A percentile compares a stretch with the other conserved stretches of the same genome.
These are phyloP conservation scores for Oedothorax gibbosus DNA, from an alignment of 1,140 invertebrate genomes.

Conservation along the genomic window DNA sequence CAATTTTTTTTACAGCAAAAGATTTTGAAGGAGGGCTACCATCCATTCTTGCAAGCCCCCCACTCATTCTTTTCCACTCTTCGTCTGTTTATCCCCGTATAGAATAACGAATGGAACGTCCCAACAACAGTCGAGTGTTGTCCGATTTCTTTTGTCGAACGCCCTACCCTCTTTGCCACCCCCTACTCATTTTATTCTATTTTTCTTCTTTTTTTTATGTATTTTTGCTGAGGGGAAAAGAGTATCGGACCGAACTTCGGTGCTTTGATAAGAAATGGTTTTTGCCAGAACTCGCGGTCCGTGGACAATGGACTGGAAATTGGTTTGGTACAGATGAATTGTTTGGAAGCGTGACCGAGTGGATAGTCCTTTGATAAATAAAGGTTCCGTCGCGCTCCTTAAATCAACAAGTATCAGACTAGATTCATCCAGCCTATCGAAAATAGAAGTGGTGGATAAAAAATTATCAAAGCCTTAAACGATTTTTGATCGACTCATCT, in stretches of 20 bases:
- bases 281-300: not conserved
- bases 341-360: constrained; percentile 37
- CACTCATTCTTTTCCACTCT: constrained; percentile 14
- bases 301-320: constrained; percentile 25
- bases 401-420: constrained; percentile 12
- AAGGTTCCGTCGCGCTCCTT: not conserved
- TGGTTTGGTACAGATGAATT: constrained; percentile 6
- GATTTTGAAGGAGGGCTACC: constrained; percentile 16
- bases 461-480: no score
- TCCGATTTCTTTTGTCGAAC: constrained; percentile 29
- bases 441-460: no score
- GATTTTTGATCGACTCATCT: no score
- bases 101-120: constrained; percentile 34
- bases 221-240: not conserved
- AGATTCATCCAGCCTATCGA: not conserved
- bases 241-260: not conserved
- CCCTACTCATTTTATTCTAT: not conserved
- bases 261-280: constrained; percentile 29
- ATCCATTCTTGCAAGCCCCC: not conserved
- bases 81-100: constrained; percentile 37
- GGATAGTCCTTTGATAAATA: constrained; percentile 4
- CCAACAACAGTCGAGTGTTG: constrained; percentile 55
- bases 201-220: constrained; percentile 4
- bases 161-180: constrained; percentile 8
- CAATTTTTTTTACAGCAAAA: constrained; percentile 8